These are phyloP conservation scores for Thera britannica DNA, from an alignment of 2,888 invertebrate genomes.

Conservation along the genomic window DNA sequence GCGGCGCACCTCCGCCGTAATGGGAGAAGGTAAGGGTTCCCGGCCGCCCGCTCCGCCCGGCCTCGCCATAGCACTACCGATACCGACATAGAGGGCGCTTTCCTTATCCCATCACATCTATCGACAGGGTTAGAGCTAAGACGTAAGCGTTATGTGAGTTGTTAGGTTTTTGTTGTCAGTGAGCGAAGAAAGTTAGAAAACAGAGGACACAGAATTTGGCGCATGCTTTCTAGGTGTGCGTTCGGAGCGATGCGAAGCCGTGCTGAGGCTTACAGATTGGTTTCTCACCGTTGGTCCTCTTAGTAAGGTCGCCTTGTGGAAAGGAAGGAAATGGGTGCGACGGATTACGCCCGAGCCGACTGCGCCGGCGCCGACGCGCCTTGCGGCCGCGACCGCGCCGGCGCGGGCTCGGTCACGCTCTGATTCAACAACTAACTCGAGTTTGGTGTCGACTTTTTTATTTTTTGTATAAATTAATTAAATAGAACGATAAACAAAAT, in stretches of 20 bases:
- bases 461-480: constrained; percentile 77
- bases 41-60: constrained; percentile 82
- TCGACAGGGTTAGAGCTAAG: constrained; percentile 76
- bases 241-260: constrained; percentile 79
- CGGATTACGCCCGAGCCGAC: constrained; percentile 63
- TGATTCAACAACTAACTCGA: constrained; percentile 67
- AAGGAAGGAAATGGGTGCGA: constrained; percentile 62
- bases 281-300: constrained; percentile 82
- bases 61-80: constrained; percentile 70
- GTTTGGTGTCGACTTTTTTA: constrained; percentile 81
- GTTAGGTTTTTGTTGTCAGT: constrained; percentile 73
- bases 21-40: constrained; percentile 85
- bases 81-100: constrained; percentile 87
- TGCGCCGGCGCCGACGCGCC: constrained; percentile 43
- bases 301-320: constrained; percentile 74
- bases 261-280: constrained; percentile 80
- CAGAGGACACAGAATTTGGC: constrained; percentile 58
- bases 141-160: constrained; percentile 75
- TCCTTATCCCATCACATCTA: constrained; percentile 90
- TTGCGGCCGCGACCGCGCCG: constrained; percentile 48
- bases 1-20: constrained; percentile 85
- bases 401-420: constrained; percentile 65
- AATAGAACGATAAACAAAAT: constrained; percentile 82
- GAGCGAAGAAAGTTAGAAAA: constrained; percentile 75
- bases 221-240: constrained; percentile 80